Percentiles rank a stretch among this genome's conserved stretches.
phyloP scores from a whole-genome alignment of 2,888 invertebrate species.

The Julus scanicus region DNA sequence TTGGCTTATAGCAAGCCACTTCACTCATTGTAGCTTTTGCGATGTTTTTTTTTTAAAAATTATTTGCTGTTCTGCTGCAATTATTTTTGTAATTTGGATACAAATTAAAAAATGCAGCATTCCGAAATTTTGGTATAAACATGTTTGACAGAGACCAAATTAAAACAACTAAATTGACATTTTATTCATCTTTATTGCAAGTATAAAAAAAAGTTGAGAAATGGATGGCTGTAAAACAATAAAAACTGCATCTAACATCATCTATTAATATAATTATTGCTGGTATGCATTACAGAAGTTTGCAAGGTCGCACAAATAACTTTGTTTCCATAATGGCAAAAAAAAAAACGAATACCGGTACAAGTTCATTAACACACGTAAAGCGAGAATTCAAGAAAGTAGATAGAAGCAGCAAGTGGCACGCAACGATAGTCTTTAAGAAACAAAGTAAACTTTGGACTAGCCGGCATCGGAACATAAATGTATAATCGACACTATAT shows the following conservation, averaged over 20 bases:
- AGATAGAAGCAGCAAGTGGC: conserved; percentile 23
- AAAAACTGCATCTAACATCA: conserved; percentile 36
- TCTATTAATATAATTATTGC: conserved; percentile 34
- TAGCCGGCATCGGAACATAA: background rate
- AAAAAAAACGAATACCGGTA: conserved; percentile 19
- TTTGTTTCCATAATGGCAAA: conserved; percentile 36
- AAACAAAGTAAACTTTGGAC: background rate
- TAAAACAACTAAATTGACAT: background rate
- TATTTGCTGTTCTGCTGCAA: too few relatives aligned
- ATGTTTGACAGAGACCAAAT: background rate
- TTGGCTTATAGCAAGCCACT: too few relatives aligned
- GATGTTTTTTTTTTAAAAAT: too few relatives aligned
- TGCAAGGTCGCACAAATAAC: conserved; percentile 29
- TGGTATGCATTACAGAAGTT: conserved; percentile 22
- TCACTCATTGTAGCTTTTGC: too few relatives aligned
- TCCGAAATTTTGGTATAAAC: background rate
- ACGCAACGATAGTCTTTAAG: conserved; percentile 6
- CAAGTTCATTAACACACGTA: background rate
- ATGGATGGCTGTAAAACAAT: background rate
- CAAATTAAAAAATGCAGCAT: too few relatives aligned
- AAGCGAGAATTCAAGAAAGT: conserved; percentile 13
- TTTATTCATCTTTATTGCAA: conserved; percentile 43
- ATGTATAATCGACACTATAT: background rate
- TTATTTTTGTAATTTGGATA: too few relatives aligned
- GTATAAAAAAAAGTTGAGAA: conserved; percentile 6